These are phyloP conservation scores for Scylla paramamosain DNA, from an alignment of 1,140 invertebrate species.

Conservation along the genomic window DNA sequence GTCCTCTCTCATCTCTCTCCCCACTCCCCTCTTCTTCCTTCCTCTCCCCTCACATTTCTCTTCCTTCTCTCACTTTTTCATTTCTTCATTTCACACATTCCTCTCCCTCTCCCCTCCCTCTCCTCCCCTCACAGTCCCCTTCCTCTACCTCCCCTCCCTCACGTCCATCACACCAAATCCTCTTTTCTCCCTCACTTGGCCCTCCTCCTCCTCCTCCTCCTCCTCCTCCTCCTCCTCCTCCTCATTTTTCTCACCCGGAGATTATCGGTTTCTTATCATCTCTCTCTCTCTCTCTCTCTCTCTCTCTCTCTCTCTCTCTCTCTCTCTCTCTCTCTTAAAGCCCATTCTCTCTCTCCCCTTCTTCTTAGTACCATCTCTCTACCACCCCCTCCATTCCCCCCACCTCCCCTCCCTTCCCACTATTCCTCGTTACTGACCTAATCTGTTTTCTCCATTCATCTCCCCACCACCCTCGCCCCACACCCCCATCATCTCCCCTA, in stretches of 20 bases:
- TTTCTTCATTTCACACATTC: background rate
- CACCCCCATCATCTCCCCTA: background rate
- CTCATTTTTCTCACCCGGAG: background rate
- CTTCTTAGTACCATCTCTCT: background rate
- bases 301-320: conserved; percentile 4
- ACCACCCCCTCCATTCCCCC: background rate
- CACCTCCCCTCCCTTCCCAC: background rate
- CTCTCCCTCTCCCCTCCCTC: background rate
- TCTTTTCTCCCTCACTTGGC: background rate
- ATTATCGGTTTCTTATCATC: background rate
- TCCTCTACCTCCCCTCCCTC: background rate
- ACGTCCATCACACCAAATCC: background rate
- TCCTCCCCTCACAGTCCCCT: background rate
- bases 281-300: background rate
- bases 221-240: background rate
- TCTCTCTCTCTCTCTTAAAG: background rate
- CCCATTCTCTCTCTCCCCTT: background rate
- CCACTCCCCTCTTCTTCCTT: background rate
- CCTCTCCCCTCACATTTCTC: background rate
- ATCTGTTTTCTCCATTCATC: background rate
- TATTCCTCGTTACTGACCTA: background rate
- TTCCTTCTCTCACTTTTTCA: background rate
- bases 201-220: background rate
- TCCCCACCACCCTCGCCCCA: background rate
- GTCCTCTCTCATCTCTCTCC: background rate